phyloP scores from a whole-genome alignment of 2,113 vertebrate genomes.

The Calidris pygmaea region DNA sequence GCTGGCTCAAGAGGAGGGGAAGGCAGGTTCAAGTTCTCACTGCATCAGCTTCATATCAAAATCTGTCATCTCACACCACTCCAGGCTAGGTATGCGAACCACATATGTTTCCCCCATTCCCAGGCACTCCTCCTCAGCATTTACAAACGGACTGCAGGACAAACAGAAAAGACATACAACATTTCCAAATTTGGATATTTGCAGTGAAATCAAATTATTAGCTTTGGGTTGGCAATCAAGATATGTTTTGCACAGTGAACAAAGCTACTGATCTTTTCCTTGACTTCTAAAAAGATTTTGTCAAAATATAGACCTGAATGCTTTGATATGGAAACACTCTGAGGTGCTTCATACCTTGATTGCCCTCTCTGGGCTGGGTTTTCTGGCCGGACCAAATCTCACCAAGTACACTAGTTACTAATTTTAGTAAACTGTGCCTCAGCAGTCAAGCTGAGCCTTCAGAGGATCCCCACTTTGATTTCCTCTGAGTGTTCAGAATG shows the following conservation, averaged over 20 bases:
- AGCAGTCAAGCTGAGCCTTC: not conserved
- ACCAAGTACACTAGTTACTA: not conserved
- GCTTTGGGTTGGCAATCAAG: not conserved
- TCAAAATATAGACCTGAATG: rapidly evolving
- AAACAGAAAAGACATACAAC: not conserved
- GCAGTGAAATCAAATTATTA: not conserved
- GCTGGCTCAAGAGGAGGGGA: not conserved
- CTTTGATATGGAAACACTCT: not conserved
- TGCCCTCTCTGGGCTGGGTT: not conserved
- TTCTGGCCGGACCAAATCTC: not conserved
- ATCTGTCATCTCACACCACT: not conserved
- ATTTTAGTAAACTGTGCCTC: not conserved
- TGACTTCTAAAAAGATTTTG: not conserved
- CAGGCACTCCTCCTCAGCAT: not conserved
- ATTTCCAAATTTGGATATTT: not conserved
- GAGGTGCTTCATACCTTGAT: not conserved
- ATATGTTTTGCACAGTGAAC: not conserved
- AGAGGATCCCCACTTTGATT: not conserved
- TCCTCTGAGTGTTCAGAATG: not conserved
- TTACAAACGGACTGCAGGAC: not conserved
- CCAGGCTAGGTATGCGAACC: not conserved
- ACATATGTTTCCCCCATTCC: not conserved
- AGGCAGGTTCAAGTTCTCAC: not conserved
- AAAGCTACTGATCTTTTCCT: not conserved
- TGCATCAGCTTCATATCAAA: not conserved